Conservation (phyloP, 2,113 vertebrate species). For the Bungarus multicinctus region DNA sequence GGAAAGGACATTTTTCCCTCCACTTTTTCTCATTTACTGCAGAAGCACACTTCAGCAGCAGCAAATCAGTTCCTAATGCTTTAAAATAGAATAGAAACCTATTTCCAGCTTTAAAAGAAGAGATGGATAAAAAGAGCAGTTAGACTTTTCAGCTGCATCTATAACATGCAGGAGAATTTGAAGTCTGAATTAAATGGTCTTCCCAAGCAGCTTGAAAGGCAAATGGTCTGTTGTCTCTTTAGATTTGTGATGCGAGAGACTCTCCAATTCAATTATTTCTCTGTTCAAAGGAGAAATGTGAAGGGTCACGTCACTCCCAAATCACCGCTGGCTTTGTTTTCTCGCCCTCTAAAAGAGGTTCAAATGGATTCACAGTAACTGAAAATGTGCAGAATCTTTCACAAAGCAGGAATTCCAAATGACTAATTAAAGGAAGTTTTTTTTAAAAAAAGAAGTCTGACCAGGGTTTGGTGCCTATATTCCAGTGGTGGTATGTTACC, state of each 20-base stretch:
- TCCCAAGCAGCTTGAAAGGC: background rate
- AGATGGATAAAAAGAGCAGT: slow-evolving; percentile 41
- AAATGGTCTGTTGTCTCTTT: background rate
- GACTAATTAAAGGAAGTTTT: background rate
- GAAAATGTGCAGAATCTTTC: background rate
- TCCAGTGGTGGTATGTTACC: too few species aligned
- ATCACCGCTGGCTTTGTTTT: background rate
- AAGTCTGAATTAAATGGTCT: background rate
- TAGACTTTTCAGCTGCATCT: slow-evolving; percentile 53
- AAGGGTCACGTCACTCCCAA: background rate
- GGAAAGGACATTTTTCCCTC: background rate
- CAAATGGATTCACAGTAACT: background rate
- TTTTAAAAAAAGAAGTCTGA: background rate
- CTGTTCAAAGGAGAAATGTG: background rate
- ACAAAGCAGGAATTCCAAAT: background rate
- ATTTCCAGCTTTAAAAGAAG: slow-evolving; percentile 31
- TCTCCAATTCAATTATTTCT: background rate
- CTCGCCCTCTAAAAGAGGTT: background rate
- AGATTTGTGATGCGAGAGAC: background rate
- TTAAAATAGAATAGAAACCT: slow-evolving; percentile 10
- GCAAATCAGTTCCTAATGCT: slow-evolving; percentile 5
- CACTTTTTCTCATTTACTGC: slow-evolving; percentile 10
- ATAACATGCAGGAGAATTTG: slow-evolving; percentile 25
- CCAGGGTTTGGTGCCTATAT: background rate
- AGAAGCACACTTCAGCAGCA: slow-evolving; percentile 26